Conservation (phyloP, 2,888 invertebrate species). For the Aradus depressus region DNA sequence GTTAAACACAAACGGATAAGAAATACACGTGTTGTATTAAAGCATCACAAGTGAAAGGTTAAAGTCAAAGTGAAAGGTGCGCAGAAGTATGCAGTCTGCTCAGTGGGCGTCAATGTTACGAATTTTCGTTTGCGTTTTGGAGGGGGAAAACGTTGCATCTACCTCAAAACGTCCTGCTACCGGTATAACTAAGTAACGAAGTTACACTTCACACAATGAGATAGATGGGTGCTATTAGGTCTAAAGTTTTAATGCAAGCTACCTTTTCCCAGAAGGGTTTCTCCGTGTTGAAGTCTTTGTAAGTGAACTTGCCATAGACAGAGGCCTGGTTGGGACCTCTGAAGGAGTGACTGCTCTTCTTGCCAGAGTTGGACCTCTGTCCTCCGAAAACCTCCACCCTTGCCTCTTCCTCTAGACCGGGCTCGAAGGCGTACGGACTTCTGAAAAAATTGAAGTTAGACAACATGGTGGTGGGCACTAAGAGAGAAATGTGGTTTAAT, state of each 20-base stretch:
- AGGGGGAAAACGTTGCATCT: no score
- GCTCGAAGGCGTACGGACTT: slow-evolving; percentile 44
- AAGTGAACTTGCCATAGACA: slow-evolving; percentile 24
- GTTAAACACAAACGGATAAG: no score
- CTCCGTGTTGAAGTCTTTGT: slow-evolving; percentile 36
- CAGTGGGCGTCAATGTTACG: background rate
- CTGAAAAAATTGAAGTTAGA: slow-evolving; percentile 36
- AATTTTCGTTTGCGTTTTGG: background rate
- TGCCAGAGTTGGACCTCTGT: slow-evolving; percentile 27
- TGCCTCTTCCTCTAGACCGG: slow-evolving; percentile 33
- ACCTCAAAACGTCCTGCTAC: no score
- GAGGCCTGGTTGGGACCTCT: slow-evolving; percentile 16
- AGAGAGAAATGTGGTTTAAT: background rate
- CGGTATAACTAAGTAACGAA: no score
- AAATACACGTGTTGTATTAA: no score
- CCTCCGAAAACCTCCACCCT: slow-evolving; percentile 27
- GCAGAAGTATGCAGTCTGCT: no score
- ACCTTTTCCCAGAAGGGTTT: slow-evolving; percentile 59
- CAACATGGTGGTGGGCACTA: background rate
- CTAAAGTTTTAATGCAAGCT: no score
- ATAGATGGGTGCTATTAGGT: no score
- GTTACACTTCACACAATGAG: no score
- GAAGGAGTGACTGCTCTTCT: slow-evolving; percentile 29
- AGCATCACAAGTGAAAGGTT: no score
- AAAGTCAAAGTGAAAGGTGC: no score